Evolutionary conservation across 53 echinoderm and acorn worm genomes (phyloP).

Genomic region (Arbacia lixula): DNA sequence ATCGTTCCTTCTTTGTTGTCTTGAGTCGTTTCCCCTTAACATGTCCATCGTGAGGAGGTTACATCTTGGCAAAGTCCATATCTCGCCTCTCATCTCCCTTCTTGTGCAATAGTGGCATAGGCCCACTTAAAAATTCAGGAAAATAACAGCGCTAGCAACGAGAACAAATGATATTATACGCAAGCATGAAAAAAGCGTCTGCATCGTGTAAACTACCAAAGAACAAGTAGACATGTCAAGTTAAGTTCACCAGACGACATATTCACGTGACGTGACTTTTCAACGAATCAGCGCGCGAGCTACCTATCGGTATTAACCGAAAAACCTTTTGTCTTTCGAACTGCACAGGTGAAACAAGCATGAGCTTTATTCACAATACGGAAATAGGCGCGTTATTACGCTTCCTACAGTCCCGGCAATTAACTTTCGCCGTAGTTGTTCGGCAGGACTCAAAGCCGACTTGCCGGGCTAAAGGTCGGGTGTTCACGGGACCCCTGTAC

Average conservation of each 20-base stretch:
- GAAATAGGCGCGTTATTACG: background rate
- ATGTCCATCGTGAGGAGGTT: too few relatives aligned
- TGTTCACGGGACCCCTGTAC: conserved; percentile 19
- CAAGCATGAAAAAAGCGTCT: background rate
- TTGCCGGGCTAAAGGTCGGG: conserved; percentile 24
- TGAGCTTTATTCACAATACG: background rate
- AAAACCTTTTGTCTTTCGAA: background rate
- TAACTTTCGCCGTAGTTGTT: conserved; percentile 47
- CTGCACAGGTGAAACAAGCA: too few relatives aligned
- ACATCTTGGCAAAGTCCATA: too few relatives aligned
- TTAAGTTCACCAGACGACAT: conserved; percentile 24
- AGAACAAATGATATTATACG: background rate
- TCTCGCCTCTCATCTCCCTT: background rate
- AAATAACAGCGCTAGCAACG: background rate
- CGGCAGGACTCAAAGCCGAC: conserved; percentile 38
- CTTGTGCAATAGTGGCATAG: background rate
- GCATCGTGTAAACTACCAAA: conserved; percentile 1
- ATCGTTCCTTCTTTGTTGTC: background rate
- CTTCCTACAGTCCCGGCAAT: conserved; percentile 28
- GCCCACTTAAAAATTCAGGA: background rate
- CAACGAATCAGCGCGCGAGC: conserved; percentile 2
- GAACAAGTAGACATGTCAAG: conserved; percentile 24
- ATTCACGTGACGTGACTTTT: conserved; percentile 8
- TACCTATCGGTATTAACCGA: background rate
- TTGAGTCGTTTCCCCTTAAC: background rate